These are phyloP conservation scores for Sus cebifrons DNA, from an alignment of 2,797 vertebrate species.

Conservation along the genomic window DNA sequence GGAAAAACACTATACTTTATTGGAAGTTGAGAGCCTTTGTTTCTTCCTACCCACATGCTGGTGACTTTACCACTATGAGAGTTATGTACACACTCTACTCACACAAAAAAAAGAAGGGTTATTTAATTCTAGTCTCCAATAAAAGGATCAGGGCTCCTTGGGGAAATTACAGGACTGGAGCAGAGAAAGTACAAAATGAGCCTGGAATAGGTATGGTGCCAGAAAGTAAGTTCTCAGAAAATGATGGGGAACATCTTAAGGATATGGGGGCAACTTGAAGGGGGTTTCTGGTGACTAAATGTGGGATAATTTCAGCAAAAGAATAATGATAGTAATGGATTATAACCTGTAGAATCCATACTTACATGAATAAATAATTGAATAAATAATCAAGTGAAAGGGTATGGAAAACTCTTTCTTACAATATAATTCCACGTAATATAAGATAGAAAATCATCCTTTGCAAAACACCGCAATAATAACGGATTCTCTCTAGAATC, in stretches of 20 bases:
- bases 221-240: constrained; percentile 6
- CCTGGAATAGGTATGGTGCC: background rate
- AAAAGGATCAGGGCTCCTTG: background rate
- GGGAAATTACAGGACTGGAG: background rate
- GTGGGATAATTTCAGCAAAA: background rate
- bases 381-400: background rate
- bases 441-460: constrained; percentile 21
- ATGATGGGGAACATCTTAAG: background rate
- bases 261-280: background rate
- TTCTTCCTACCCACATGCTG: background rate
- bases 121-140: constrained; percentile 18
- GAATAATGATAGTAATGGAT: background rate
- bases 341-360: background rate
- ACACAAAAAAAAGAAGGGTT: background rate
- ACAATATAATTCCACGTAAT: background rate
- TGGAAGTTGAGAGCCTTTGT: background rate
- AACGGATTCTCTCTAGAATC: background rate
- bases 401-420: background rate
- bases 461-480: background rate
- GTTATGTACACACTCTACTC: constrained; percentile 9
- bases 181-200: constrained; percentile 5
- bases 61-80: background rate
- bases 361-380: background rate
- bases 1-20: background rate
- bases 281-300: background rate